Percentiles rank a stretch among this genome's conserved stretches.
Conservation (phyloP, 2,888 invertebrate genomes). For the Orthonychiurus folsomi region DNA sequence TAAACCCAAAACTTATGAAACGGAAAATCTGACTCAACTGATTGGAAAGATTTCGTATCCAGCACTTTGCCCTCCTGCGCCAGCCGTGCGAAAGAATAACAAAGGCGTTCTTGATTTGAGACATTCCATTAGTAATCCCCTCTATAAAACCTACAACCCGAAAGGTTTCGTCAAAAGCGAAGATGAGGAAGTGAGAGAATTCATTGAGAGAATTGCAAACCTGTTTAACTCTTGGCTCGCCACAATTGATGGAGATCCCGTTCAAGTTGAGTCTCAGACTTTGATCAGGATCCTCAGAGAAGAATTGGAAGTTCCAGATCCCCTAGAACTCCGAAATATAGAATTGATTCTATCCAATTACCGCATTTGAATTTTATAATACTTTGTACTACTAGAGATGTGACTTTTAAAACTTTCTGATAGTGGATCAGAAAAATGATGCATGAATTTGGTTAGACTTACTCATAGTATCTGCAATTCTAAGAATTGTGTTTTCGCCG, state of each 20-base stretch:
- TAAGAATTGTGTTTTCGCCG: too few species aligned
- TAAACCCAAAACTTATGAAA: neutral
- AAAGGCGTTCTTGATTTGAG: slow-evolving; percentile 16
- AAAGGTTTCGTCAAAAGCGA: slow-evolving; percentile 28
- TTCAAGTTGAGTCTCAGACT: neutral
- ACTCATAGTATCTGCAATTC: too few species aligned
- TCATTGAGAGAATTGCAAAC: slow-evolving; percentile 20
- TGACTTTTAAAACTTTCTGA: too few species aligned
- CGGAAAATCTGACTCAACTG: neutral
- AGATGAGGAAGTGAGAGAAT: slow-evolving; percentile 27
- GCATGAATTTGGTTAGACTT: too few species aligned
- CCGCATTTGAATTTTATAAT: too few species aligned
- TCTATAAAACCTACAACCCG: slow-evolving; percentile 31
- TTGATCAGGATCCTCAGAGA: neutral
- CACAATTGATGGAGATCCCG: neutral
- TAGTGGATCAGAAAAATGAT: too few species aligned
- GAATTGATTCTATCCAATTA: too few species aligned
- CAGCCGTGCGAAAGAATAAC: neutral
- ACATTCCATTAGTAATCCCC: slow-evolving; percentile 25
- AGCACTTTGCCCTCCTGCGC: too few species aligned
- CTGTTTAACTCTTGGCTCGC: slow-evolving; percentile 29
- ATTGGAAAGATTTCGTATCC: neutral
- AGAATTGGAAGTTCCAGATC: neutral
- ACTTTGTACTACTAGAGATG: too few species aligned
- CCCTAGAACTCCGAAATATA: neutral